Evolutionary conservation across 1,140 invertebrate genomes (phyloP).

Genomic region (Amyelois transitella): DNA sequence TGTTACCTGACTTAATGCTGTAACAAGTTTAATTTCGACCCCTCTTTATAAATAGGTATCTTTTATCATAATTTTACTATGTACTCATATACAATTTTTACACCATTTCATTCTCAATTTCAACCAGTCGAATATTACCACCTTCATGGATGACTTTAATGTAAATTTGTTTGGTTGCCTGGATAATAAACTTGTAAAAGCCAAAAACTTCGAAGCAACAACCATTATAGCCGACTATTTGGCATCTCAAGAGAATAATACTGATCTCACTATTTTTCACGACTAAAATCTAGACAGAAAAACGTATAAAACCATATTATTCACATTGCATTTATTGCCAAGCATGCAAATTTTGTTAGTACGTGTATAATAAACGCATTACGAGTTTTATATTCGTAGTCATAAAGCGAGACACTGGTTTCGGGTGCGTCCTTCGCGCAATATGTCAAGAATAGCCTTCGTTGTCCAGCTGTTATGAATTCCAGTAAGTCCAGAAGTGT

Average conservation of each 20-base stretch:
- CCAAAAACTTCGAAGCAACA: neutral
- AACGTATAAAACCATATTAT: neutral
- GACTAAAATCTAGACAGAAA: neutral
- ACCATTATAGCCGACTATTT: neutral
- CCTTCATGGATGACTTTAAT: no score
- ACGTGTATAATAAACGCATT: neutral
- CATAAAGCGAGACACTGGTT: conserved; percentile 10
- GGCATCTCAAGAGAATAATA: neutral
- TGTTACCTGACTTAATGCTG: conserved; percentile 29
- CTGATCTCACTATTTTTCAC: neutral
- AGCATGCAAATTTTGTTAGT: neutral
- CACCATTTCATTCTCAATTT: no score
- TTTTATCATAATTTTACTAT: no score
- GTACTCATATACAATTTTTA: no score
- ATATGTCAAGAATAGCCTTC: conserved; percentile 30
- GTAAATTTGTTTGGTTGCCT: no score
- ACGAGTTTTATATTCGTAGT: neutral
- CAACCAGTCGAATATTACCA: no score
- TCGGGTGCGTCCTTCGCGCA: conserved; percentile 16
- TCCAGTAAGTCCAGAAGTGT: neutral
- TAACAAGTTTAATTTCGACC: neutral
- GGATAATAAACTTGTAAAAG: neutral
- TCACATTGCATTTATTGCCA: neutral
- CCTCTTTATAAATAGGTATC: no score
- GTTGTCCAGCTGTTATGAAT: conserved; percentile 23